Evolutionary conservation across 2,797 vertebrate genomes (phyloP).

Genomic region (Cryptoblepharus egeriae): DNA sequence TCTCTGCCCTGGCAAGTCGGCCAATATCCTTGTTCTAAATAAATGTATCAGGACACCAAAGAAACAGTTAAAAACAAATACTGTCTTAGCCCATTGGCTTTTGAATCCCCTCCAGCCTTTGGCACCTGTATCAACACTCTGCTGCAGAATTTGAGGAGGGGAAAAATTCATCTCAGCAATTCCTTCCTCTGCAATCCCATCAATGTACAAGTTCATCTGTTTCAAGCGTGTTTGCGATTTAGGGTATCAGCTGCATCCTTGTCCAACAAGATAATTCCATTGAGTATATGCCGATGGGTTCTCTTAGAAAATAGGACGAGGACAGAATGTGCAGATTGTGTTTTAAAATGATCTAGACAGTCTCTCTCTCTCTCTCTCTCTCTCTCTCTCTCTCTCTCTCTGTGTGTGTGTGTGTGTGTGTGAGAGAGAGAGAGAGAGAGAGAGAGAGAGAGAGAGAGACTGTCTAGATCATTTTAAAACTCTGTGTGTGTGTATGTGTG

Average conservation of each 20-base stretch:
- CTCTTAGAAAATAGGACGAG: too few relatives aligned
- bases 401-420: too few relatives aligned
- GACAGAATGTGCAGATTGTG: background rate
- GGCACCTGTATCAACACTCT: background rate
- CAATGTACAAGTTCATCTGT: background rate
- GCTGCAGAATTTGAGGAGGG: conserved; percentile 3
- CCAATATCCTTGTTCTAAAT: background rate
- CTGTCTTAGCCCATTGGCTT: background rate
- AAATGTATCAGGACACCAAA: background rate
- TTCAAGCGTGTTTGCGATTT: background rate
- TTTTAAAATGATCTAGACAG: background rate
- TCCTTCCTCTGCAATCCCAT: background rate
- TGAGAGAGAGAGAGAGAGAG: too few relatives aligned
- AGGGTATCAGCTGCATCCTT: background rate
- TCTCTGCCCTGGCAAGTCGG: background rate
- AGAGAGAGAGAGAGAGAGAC: too few relatives aligned
- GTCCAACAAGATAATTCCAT: background rate
- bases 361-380: too few relatives aligned
- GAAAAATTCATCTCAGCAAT: background rate
- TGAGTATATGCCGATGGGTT: background rate
- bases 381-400: too few relatives aligned
- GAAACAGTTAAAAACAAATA: background rate
- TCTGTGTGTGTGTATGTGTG: too few relatives aligned
- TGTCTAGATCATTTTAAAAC: too few relatives aligned
- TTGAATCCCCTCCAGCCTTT: background rate